Conservation (phyloP, 2,797 vertebrate genomes). For the Enteromius viviparus region DNA sequence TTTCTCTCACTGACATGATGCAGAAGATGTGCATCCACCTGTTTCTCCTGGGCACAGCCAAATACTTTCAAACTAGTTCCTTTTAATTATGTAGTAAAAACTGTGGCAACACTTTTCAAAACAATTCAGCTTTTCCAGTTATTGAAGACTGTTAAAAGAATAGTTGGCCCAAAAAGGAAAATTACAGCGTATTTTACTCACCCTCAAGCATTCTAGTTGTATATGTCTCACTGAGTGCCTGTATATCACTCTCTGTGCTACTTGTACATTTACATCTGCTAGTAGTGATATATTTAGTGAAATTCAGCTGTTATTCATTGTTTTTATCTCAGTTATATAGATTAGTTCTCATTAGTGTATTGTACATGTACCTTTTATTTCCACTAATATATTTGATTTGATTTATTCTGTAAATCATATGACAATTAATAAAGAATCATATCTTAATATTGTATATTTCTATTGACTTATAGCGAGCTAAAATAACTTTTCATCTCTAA, state of each 20-base stretch:
- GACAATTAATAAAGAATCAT: background rate
- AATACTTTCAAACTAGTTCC: conserved; percentile 4
- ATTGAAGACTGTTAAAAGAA: background rate
- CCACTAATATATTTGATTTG: background rate
- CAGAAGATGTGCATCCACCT: background rate
- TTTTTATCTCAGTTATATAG: background rate
- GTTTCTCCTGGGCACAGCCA: background rate
- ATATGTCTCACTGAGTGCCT: background rate
- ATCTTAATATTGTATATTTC: background rate
- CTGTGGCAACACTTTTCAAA: background rate
- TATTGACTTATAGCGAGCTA: background rate
- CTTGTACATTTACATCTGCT: background rate
- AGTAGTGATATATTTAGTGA: background rate
- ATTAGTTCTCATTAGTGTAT: background rate
- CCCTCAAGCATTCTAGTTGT: too few relatives aligned
- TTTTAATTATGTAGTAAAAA: background rate
- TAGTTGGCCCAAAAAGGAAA: too few relatives aligned
- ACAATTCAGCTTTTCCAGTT: background rate
- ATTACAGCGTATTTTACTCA: too few relatives aligned
- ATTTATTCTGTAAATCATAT: background rate
- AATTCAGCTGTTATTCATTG: background rate
- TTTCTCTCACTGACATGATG: background rate
- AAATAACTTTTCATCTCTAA: background rate
- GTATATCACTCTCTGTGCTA: background rate
- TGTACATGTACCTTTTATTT: background rate